These are phyloP conservation scores for Drosophila robusta DNA, from an alignment of 2,888 invertebrate genomes.

Conservation along the genomic window DNA sequence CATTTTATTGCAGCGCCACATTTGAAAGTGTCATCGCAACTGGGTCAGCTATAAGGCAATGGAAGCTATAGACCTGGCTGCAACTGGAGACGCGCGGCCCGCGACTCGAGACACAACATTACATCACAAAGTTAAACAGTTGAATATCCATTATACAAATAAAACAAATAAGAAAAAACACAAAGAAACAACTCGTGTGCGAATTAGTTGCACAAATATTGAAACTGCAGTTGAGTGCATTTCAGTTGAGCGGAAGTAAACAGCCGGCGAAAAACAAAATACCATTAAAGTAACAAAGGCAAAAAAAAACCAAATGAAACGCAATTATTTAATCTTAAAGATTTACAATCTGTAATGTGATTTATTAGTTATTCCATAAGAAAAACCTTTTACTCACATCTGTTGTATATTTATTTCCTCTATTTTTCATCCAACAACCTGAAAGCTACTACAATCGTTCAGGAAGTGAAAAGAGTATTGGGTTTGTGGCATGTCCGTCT, in stretches of 20 bases:
- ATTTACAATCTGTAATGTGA: not conserved
- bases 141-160: constrained; percentile 49
- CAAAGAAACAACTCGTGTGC: constrained; percentile 32
- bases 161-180: constrained; percentile 21
- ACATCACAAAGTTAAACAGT: constrained; percentile 63
- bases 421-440: not conserved
- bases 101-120: constrained; percentile 24
- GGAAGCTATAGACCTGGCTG: constrained; percentile 16
- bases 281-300: constrained; percentile 1
- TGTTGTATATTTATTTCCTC: not conserved
- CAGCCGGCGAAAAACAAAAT: constrained; percentile 4
- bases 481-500: no score
- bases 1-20: constrained; percentile 67
- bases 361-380: not conserved
- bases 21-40: constrained; percentile 75
- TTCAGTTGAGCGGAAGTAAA: constrained; percentile 56
- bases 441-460: no score
- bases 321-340: not conserved
- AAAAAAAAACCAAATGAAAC: constrained; percentile 7
- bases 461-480: no score
- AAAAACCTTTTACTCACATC: no score
- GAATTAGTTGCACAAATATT: constrained; percentile 76
- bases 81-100: constrained; percentile 20
- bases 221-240: constrained; percentile 57
- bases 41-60: constrained; percentile 57